Evolutionary conservation across 1,140 invertebrate species (phyloP), one percentile per base, ranked within the genome.

Genomic region (Magallana gigas): DNA sequence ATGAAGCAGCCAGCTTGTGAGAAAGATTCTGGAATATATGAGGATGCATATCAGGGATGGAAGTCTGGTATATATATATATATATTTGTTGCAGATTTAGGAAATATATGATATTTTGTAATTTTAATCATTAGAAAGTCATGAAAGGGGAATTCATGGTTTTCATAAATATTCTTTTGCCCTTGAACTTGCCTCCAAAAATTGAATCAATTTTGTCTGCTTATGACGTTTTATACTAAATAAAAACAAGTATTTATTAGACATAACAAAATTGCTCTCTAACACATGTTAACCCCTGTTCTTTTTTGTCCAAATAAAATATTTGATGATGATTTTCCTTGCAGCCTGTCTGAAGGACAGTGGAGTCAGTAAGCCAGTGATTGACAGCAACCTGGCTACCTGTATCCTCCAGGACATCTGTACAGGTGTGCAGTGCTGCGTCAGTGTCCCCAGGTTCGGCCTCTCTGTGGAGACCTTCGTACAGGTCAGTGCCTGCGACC

Each of bases 41-140:
- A 86, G 12, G 29, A 84, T 14, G 23, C 85, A 0, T 89, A 89
- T 9, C 83, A 76, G 23, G 88, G 88, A 59, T 89, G 88, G 88
- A 86, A 83, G 23, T 86, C 82, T 84, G 59, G 88, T 89, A 64
- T n/a, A n/a, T n/a, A n/a, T n/a, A n/a, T n/a, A 68, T 62, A 59
- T 56, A 18, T 48, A 6, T 80, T 14, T 56, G 29, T 80, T 80
- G 76, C 18, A 9, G 48, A 48, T 48, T 48, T 48, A 48, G 2
- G 5, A 48, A 48, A 4, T 48, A 48, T 48, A 4, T 4, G 2
- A 48, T 29, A 9, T 16, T 16, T 80, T 80, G 76, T 29, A 23
- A 23, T 23, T 23, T 23, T 23, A 0, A 23, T 23, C 23, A 23
- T 23, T 23, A 80, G 48, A 80, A 80, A 80, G 5, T 48, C 36